phyloP scores from a whole-genome alignment of 1,140 invertebrate genomes.

The Parasteatoda tepidariorum region DNA sequence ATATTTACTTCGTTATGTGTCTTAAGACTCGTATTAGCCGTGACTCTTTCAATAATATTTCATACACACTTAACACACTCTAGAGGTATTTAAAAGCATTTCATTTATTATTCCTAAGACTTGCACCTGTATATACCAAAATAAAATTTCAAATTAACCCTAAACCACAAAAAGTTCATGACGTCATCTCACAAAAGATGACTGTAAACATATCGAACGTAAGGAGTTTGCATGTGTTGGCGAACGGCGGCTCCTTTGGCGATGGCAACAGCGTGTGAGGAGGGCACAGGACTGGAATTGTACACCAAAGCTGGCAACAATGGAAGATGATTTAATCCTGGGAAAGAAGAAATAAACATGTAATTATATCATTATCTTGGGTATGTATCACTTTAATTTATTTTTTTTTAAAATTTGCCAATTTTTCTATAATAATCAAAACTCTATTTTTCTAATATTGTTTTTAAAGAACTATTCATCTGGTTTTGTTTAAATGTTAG shows the following conservation, averaged over 20 bases:
- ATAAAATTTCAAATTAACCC: no score
- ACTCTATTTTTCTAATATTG: background rate
- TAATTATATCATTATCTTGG: background rate
- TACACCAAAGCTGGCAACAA: constrained; percentile 34
- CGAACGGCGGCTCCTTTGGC: background rate
- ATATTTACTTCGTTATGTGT: no score
- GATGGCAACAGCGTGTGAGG: constrained; percentile 3
- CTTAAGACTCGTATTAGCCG: no score
- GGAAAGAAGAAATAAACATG: background rate
- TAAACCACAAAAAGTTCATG: no score
- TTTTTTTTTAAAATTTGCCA: background rate
- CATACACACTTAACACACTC: no score
- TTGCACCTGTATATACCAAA: no score
- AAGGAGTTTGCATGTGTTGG: constrained; percentile 39
- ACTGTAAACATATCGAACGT: constrained; percentile 41
- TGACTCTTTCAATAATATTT: no score
- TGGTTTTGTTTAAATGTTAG: background rate
- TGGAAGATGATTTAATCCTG: constrained; percentile 33
- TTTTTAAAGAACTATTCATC: background rate
- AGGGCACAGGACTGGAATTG: constrained; percentile 2
- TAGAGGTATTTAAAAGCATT: no score
- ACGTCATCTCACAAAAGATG: constrained; percentile 39
- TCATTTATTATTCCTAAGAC: no score
- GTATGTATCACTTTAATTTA: background rate
- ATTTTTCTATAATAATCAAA: background rate